phyloP scores from a whole-genome alignment of 1,140 invertebrate species.

The Brachionus calyciflorus region DNA sequence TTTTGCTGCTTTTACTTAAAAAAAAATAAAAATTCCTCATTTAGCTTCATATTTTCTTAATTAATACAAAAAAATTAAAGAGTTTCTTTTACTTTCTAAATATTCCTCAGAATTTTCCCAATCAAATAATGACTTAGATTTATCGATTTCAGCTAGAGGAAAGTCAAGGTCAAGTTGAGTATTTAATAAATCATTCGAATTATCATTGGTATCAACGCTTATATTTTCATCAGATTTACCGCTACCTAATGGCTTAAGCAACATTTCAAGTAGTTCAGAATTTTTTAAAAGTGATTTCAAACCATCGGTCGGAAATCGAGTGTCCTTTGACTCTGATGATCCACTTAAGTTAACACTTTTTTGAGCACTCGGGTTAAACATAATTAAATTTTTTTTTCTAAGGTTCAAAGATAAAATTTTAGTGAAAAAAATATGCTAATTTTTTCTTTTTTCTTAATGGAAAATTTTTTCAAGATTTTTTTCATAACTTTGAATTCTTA shows the following conservation, averaged over 20 bases:
- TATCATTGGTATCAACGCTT: background rate
- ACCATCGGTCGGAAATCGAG: constrained; percentile 35
- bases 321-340: background rate
- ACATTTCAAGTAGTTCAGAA: constrained; percentile 35
- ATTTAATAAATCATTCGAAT: background rate
- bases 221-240: background rate
- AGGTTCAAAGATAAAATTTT: no score
- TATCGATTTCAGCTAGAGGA: background rate
- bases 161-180: background rate
- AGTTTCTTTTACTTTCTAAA: background rate
- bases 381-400: background rate
- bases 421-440: no score
- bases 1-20: constrained; percentile 23
- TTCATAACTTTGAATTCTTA: no score
- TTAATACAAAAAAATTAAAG: constrained; percentile 6
- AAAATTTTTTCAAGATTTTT: no score
- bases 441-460: no score
- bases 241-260: constrained; percentile 15
- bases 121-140: constrained; percentile 21
- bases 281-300: constrained; percentile 26
- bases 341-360: background rate
- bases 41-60: background rate
- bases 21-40: no score
- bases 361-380: background rate
- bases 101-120: constrained; percentile 7